These are phyloP conservation scores for Coelogynopora nodosa DNA, from an alignment of 2,888 invertebrate genomes.

Conservation along the genomic window DNA sequence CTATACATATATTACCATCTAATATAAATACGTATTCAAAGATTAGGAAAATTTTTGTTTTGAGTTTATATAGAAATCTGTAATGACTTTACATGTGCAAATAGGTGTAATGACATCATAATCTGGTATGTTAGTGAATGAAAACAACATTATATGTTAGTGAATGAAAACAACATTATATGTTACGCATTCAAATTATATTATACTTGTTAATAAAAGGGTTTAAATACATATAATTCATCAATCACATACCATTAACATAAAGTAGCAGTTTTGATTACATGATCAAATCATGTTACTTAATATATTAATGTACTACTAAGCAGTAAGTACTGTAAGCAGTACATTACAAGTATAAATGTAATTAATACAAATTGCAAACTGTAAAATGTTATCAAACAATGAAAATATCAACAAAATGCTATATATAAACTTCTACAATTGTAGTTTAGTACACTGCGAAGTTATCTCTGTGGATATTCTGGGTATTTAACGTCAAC, in stretches of 20 bases:
- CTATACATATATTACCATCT: neutral
- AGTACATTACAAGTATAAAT: neutral
- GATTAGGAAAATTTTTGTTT: neutral
- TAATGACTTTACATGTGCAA: neutral
- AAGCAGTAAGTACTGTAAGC: neutral
- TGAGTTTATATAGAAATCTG: neutral
- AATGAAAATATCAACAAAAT: neutral
- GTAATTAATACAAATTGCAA: neutral
- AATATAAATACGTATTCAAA: conserved; percentile 6
- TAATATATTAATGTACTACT: neutral
- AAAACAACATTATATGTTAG: too few relatives aligned
- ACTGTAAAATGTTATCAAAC: neutral
- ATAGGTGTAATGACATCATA: neutral
- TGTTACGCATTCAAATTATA: neutral
- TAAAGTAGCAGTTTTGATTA: neutral
- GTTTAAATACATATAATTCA: neutral
- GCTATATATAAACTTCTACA: neutral
- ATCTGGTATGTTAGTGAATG: neutral
- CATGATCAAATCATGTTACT: neutral
- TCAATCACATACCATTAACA: neutral
- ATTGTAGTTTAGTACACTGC: neutral
- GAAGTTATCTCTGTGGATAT: conserved; percentile 1
- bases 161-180: neutral
- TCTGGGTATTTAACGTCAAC: neutral
- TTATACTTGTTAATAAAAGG: neutral